Evolutionary conservation across 2,113 vertebrate species (phyloP).

Genomic region (Antidorcas marsupialis): DNA sequence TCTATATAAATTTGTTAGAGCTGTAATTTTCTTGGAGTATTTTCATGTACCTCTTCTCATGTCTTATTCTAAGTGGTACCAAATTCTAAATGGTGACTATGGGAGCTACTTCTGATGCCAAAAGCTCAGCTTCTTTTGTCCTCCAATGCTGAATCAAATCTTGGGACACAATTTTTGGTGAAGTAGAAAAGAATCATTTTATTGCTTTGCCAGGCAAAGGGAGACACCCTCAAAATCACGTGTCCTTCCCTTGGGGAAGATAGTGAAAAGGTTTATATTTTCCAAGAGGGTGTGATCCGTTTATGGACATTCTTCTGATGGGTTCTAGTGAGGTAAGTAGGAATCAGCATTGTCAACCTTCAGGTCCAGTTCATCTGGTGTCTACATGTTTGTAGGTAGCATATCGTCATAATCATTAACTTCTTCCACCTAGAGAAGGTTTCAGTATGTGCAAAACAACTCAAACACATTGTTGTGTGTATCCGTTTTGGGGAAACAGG

Average conservation of each 20-base stretch:
- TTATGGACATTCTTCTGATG: not conserved
- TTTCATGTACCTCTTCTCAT: not conserved
- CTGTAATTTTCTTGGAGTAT: not conserved
- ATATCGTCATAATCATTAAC: not conserved
- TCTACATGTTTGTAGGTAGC: not conserved
- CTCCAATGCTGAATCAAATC: not conserved
- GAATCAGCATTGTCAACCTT: not conserved
- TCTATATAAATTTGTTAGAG: not conserved
- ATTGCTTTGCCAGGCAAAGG: not conserved
- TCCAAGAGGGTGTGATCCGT: not conserved
- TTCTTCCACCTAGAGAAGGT: not conserved
- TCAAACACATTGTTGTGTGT: not conserved
- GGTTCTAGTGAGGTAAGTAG: not conserved
- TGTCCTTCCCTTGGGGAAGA: not conserved
- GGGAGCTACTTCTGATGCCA: not conserved
- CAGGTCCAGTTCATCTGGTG: not conserved
- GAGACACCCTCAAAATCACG: not conserved
- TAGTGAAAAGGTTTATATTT: not conserved
- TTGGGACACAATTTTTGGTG: not conserved
- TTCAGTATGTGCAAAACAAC: not conserved
- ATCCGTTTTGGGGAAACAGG: not conserved
- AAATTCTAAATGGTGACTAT: not conserved
- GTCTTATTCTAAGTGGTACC: not conserved
- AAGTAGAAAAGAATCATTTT: not conserved
- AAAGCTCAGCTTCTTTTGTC: not conserved